Base-by-base conservation (phyloP, 2,797 vertebrate genomes). In the Babyrousa celebensis region DNA sequence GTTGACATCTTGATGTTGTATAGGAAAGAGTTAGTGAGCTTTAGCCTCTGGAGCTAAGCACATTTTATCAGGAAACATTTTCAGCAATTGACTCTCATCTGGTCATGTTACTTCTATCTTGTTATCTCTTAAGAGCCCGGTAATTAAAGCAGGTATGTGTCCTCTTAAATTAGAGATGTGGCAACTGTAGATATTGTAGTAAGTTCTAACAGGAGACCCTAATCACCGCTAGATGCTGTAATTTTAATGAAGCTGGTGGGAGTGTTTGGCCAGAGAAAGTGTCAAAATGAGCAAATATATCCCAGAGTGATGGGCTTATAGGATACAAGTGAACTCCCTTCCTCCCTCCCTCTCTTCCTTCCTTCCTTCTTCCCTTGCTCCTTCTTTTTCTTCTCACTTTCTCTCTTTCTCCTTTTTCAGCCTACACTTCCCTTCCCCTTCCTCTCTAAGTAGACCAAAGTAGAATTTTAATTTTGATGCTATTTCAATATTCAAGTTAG, bases 21-120 rank as follows among this genome's bases (percentile, higher is more conserved):
- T 56, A 71, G 86, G 74, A 96, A 87, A 91, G 40, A 93, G 96
- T 52, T 68, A 77, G 90, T 48, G 94, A 97, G 94, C 95, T 93
- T 94, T 70, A 58, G 29, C 74, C 95, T 96, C 77, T 95, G 52
- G 75, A 96, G 88, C 94, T 89, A 84, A 97, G 85, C 84, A 97
- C 90, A 89, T 95, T 96, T 97, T 97, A 94, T 96, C 82, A 72
- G 68, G 92, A 87, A 97, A 97, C 60, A 96, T 21, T 89, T 92
- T 74, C 29, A 68, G 91, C 93, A 95, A 80, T 88, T 97, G 96
- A 96, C 97, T 97, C 91, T 92, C 89, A 29, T 93, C 91, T 98
- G 60, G 89, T 92, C 94, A 80, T 97, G 94, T 85, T 96, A 84
- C 97, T 98, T 97, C 48, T 97, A 95, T 91, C 91, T 96, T 93